Base-by-base conservation (phyloP, 2,113 vertebrate genomes). In the Tinamus guttatus region DNA sequence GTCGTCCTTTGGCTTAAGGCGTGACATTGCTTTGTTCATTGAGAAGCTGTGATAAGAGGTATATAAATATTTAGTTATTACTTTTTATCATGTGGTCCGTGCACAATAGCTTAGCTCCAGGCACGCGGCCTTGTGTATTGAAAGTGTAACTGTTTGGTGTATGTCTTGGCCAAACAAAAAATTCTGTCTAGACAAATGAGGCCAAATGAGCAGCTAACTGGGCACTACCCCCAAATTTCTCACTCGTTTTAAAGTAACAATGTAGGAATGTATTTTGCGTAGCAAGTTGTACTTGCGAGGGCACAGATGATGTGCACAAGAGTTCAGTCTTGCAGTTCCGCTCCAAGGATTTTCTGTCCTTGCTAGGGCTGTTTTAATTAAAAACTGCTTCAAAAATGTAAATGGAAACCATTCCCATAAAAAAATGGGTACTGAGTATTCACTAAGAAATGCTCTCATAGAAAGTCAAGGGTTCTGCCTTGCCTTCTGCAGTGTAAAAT, bases 121-220 rank as follows among this genome's bases (percentile, higher is more conserved):
- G 40, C 58, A 14, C 1, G 24, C 7, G 40, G 60, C 64, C 74
- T 63, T 45, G 49, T 76, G 38, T 20, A 4, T 3, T 64, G 70
- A 20, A 20, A 52, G 4, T 20, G 40, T 7, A 38, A 43, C 34
- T 69, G 3, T 77, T 52, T 1, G 4, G 10, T 38, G 28, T n/a
- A n/a, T 73, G 51, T 86, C 41, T 70, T 41, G 77, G 28, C 56
- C 41, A 52, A 63, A 81, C 28, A 40, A 11, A 94, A 71, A 59
- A 14, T 5, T n/a, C 7, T 5, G 47, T 43, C 24, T 22, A 2
- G 32, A 27, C 2, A 0, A 40, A 78, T 43, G 11, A 6, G 63
- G 54, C 30, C 68, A 79, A 88, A 41, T 25, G 71, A 79, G 47
- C 32, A 87, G 38, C 63, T 59, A 45, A 74, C 21, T 0, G 4